These are phyloP conservation scores for Furcifer pardalis DNA, from an alignment of 2,797 vertebrate species.

Conservation along the genomic window DNA sequence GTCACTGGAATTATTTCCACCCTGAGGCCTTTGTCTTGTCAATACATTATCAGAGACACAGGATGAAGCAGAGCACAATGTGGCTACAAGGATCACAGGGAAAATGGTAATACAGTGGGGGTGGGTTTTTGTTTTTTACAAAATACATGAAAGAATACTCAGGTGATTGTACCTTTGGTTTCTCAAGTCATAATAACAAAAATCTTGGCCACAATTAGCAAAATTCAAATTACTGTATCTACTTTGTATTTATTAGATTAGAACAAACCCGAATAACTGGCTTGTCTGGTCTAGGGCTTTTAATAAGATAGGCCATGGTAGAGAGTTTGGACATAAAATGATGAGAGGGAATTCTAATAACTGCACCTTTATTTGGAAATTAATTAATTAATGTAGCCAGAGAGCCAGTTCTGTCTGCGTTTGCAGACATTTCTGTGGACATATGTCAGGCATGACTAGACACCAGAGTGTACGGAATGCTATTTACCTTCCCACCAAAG, in stretches of 20 bases:
- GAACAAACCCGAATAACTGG: neutral
- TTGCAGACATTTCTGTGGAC: too few species aligned
- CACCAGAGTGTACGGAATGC: too few species aligned
- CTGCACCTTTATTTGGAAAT: too few species aligned
- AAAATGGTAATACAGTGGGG: slow-evolving; percentile 34
- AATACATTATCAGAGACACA: slow-evolving; percentile 78
- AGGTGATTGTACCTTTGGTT: slow-evolving; percentile 34
- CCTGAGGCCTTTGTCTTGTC: slow-evolving; percentile 78
- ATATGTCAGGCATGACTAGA: too few species aligned
- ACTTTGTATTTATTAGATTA: neutral
- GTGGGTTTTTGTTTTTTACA: neutral
- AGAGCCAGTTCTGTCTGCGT: too few species aligned
- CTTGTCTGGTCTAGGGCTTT: neutral
- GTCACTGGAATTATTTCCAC: slow-evolving; percentile 70
- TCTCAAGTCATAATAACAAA: slow-evolving; percentile 18
- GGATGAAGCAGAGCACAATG: slow-evolving; percentile 23
- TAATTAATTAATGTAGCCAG: too few species aligned
- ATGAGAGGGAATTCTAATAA: neutral
- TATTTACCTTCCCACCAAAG: too few species aligned
- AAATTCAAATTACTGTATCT: neutral
- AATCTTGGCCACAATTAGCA: accelerated
- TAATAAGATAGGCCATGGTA: neutral
- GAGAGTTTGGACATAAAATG: neutral
- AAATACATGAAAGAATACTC: neutral
- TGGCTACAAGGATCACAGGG: neutral